These are phyloP conservation scores for Neodon shergylaensis DNA, from an alignment of 2,113 vertebrate genomes.

Conservation along the genomic window DNA sequence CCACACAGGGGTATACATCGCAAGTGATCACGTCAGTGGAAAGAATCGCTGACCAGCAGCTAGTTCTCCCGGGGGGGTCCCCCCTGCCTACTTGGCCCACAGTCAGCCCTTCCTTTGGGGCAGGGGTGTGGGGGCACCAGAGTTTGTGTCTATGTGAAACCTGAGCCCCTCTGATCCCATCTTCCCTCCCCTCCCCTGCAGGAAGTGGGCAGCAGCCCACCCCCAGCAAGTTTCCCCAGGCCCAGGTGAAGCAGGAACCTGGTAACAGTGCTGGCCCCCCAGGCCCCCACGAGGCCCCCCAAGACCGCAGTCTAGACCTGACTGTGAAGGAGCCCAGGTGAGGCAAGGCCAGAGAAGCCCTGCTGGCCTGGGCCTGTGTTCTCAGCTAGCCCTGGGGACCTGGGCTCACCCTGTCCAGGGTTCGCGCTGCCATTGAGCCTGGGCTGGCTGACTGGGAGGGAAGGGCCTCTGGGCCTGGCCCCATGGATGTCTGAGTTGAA, in stretches of 20 bases:
- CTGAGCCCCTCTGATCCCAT: slow-evolving; percentile 40
- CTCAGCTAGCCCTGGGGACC: background rate
- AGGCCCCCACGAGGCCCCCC: slow-evolving; percentile 88
- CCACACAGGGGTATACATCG: slow-evolving; percentile 92
- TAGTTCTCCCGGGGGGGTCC: slow-evolving; percentile 7
- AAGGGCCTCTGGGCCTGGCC: slow-evolving; percentile 91
- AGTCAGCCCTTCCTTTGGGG: background rate
- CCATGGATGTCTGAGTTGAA: slow-evolving; percentile 92
- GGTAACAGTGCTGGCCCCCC: slow-evolving; percentile 84
- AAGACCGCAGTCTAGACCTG: slow-evolving; percentile 96
- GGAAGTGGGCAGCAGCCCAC: slow-evolving; percentile 91
- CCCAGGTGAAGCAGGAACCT: slow-evolving; percentile 93
- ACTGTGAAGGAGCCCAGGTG: slow-evolving; percentile 96
- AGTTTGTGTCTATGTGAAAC: background rate
- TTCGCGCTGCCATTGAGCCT: background rate
- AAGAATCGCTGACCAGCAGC: slow-evolving; percentile 95
- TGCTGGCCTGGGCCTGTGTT: background rate
- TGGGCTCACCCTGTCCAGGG: background rate
- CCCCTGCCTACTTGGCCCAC: background rate
- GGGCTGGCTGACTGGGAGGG: slow-evolving; percentile 33
- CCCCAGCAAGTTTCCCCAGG: slow-evolving; percentile 89
- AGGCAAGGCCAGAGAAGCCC: slow-evolving; percentile 30
- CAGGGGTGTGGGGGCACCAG: background rate
- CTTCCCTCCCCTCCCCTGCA: slow-evolving; percentile 79
- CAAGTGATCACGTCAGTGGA: slow-evolving; percentile 92